Base-by-base conservation (phyloP, 2,888 invertebrate genomes). In the Elysia crispata region DNA sequence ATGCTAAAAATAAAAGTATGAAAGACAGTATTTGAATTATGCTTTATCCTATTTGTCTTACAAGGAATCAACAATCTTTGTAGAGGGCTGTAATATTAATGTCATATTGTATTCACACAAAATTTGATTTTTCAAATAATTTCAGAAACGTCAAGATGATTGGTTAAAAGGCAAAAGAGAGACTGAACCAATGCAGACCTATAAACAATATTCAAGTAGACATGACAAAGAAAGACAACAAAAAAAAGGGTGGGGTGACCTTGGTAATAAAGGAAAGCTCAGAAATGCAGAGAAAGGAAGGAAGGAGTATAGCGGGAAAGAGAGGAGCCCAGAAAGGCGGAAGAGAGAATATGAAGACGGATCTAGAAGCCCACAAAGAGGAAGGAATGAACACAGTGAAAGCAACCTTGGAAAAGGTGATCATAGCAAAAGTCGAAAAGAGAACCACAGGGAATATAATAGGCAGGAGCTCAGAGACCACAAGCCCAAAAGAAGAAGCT, bases 211-310 rank as follows among this genome's bases (percentile, higher is more conserved):
- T 25, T 31, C 64, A n/a, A 28, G 50, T 20, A 62, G 49, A 28
- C 41, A 76, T 41, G 66, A 66, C n/a, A 41, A 66, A 33, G 50
- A 49, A n/a, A 49, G 28, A 33, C 23, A 33, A 15, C 28, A 64
- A 66, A 33, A 33, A 66, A 20, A 33, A 33, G 64, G 41, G 25
- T n/a, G 30, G 13, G n/a, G 30, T 23, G 49, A 66, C 8, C 23
- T 33, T 41, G 41, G 20, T 13, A n/a, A 5, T 49, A 33, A 23
- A 74, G 74, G 57, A n/a, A 31, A 20, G 23, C 30, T 57, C 28
- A 60, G 74, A 74, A 31, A 60, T 62, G 33, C 49, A 67, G 66
- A 67, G 30, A 67, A 30, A 50, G 54, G n/a, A 62, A 50, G 64
- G n/a, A 54, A 20, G 30, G 72, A 77, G 31, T 57, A 28, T 23